Conservation (phyloP, 1,140 invertebrate species). For the Neomicropteryx cornuta region DNA sequence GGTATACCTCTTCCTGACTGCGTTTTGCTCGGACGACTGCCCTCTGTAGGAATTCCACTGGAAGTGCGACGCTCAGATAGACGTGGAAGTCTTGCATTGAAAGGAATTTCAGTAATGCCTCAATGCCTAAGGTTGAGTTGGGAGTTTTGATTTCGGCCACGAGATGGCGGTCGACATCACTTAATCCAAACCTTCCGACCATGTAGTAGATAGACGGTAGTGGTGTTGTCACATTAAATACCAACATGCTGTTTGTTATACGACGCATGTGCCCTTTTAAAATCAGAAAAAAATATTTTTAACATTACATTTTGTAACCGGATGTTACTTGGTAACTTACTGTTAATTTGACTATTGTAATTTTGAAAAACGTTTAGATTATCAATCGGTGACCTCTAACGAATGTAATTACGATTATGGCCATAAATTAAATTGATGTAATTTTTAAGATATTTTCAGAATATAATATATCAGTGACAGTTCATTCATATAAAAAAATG, state of each 20-base stretch:
- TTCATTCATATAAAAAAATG: too few species aligned
- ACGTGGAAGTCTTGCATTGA: conserved; percentile 56
- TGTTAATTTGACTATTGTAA: not conserved
- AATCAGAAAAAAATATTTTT: conserved; percentile 12
- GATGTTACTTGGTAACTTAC: too few species aligned
- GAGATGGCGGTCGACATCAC: conserved; percentile 53
- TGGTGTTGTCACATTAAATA: conserved; percentile 61
- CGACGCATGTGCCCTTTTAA: conserved; percentile 45
- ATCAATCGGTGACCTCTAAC: too few species aligned
- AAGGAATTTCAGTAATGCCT: conserved; percentile 45
- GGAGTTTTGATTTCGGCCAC: conserved; percentile 58
- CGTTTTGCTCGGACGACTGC: conserved; percentile 51
- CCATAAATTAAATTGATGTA: too few species aligned
- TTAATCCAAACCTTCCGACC: conserved; percentile 56
- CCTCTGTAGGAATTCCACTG: conserved; percentile 54
- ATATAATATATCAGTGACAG: too few species aligned
- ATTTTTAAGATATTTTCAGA: too few species aligned
- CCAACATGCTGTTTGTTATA: conserved; percentile 52
- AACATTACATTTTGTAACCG: conserved; percentile 4
- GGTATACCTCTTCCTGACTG: conserved; percentile 42
- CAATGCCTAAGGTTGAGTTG: conserved; percentile 44
- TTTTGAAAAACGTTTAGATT: too few species aligned
- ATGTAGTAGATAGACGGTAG: conserved; percentile 50
- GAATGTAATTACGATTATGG: too few species aligned
- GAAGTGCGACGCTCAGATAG: conserved; percentile 57